A percentile compares a stretch with the other conserved stretches of the same genome.
These are phyloP conservation scores for Notolepis coatsorum DNA, from an alignment of 2,797 vertebrate genomes.

Conservation along the genomic window DNA sequence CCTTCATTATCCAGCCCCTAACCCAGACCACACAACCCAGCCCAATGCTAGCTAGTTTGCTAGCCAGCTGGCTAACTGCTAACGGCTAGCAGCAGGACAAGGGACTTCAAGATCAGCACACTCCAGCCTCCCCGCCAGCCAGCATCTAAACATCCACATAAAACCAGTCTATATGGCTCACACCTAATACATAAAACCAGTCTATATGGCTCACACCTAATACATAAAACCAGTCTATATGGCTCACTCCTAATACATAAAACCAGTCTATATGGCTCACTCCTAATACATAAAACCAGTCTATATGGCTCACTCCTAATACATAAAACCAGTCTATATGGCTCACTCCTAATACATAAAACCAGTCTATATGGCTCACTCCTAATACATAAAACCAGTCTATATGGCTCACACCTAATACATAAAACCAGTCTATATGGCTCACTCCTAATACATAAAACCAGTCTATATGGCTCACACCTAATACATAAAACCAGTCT, in stretches of 20 bases:
- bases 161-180: conserved; percentile 16
- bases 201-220: neutral
- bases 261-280: too few relatives aligned
- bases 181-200: conserved; percentile 23
- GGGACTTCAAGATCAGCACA: conserved; percentile 36
- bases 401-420: too few relatives aligned
- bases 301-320: too few relatives aligned
- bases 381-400: too few relatives aligned
- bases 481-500: too few relatives aligned
- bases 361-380: too few relatives aligned
- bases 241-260: conserved; percentile 12
- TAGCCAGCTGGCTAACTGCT: conserved; percentile 23
- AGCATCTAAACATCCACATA: conserved; percentile 13
- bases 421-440: too few relatives aligned
- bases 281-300: too few relatives aligned
- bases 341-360: too few relatives aligned
- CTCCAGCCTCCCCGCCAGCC: conserved; percentile 22
- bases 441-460: too few relatives aligned
- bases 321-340: too few relatives aligned
- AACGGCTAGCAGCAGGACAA: conserved; percentile 32
- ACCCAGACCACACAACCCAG: conserved; percentile 13
- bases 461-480: too few relatives aligned
- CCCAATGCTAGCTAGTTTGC: conserved; percentile 17
- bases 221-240: neutral
- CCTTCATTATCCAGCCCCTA: conserved; percentile 24